Evolutionary conservation across 2,113 vertebrate genomes (phyloP).

Genomic region (Myotis yumanensis): DNA sequence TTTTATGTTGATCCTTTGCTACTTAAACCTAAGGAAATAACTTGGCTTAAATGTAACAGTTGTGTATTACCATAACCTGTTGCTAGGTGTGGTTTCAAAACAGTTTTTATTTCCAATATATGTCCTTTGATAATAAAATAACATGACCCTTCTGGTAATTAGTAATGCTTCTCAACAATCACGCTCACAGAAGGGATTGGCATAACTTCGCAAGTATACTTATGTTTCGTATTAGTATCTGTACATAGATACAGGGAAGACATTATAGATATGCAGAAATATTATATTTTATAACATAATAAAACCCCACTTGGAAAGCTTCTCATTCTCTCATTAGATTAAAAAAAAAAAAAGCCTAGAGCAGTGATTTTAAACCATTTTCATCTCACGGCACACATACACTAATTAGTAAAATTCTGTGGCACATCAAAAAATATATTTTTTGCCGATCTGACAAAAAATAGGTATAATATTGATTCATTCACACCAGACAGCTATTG

Average conservation of each 20-base stretch:
- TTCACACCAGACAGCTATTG: neutral
- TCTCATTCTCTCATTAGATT: conserved; percentile 9
- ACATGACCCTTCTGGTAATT: conserved; percentile 72
- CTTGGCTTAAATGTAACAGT: conserved; percentile 38
- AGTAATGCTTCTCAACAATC: conserved; percentile 75
- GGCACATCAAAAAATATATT: neutral
- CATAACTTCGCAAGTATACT: conserved; percentile 53
- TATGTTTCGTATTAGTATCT: conserved; percentile 69
- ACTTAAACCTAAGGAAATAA: conserved; percentile 54
- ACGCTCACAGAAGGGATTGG: conserved; percentile 53
- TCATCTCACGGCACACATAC: neutral
- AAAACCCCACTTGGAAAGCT: conserved; percentile 37
- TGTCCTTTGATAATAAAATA: conserved; percentile 78
- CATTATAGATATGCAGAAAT: conserved; percentile 57
- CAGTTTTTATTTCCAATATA: conserved; percentile 72
- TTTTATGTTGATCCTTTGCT: conserved; percentile 18
- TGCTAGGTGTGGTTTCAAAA: conserved; percentile 81
- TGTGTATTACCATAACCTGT: conserved; percentile 24
- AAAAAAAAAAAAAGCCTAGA: conserved; percentile 10
- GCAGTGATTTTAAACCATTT: neutral
- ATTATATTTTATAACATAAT: conserved; percentile 46
- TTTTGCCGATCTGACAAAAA: neutral
- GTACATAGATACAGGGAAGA: conserved; percentile 68
- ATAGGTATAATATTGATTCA: neutral
- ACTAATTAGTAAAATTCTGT: neutral